phyloP scores from a whole-genome alignment of 35 echinoderm and acorn worm genomes.

The Eucidaris tribuloides region DNA sequence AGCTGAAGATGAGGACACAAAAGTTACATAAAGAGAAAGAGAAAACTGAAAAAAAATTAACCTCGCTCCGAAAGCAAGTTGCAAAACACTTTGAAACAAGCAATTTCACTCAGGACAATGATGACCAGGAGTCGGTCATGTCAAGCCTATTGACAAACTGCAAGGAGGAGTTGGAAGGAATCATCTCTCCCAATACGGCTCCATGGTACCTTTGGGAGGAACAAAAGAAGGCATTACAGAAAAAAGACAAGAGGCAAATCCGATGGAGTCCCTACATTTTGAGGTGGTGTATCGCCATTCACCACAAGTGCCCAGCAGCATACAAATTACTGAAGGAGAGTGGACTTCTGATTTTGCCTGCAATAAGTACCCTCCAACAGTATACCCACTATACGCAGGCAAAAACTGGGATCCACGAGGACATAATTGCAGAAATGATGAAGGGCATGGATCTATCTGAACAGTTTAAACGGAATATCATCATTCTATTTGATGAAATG shows the following conservation, averaged over 20 bases:
- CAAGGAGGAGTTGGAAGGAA: neutral
- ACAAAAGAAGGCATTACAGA: neutral
- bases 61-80: neutral
- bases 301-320: neutral
- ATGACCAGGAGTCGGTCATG: too few species aligned
- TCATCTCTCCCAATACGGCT: neutral
- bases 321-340: neutral
- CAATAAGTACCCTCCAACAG: neutral
- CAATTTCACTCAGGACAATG: neutral
- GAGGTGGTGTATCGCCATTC: neutral
- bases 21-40: neutral
- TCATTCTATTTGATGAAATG: neutral
- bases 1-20: neutral
- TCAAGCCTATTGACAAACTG: too few species aligned
- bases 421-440: neutral
- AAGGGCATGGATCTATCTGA: neutral
- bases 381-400: slow-evolving; percentile 6
- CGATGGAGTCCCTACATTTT: neutral
- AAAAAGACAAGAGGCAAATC: neutral
- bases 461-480: neutral
- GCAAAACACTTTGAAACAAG: neutral
- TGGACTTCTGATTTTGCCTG: neutral
- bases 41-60: neutral
- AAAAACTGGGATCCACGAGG: neutral
- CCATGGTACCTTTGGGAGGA: slow-evolving; percentile 1